Evolutionary conservation across 2,113 vertebrate genomes (phyloP), one percentile per base, ranked within the genome.

Genomic region (Salvator merianae): DNA sequence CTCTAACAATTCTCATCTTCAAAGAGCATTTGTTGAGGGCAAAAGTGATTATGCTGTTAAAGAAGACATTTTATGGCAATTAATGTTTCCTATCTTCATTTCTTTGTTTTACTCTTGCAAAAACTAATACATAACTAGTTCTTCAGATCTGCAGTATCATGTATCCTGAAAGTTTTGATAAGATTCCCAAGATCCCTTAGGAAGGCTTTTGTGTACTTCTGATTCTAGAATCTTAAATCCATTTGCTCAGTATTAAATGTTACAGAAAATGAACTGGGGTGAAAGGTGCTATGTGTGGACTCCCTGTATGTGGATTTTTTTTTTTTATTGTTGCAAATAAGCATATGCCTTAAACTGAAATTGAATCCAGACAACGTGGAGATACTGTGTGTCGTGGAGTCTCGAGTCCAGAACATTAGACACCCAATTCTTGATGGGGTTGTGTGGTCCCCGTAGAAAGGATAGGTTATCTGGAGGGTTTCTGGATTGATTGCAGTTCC

Each of bases 111-210:
- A 69, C 77, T 92, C 18, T 28, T 86, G 43, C 12, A 78, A 47
- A 47, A 77, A 40, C 84, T 81, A 91, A 91, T 91, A 93, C 30
- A 26, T 83, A 82, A 90, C 80, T 47, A 69, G 80, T 55, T 50
- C 28, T 34, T n/a, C 3, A 90, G 82, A 28, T 73, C 10, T 8
- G n/a, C 53, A 30, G 1, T 89, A 50, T 69, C 38, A 73, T 50
- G 0, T 2, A 36, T 0, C 71, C 84, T 83, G 84, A 75, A 43
- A 69, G 1, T 36, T 47, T 30, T 40, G 86, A n/a, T n/a, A n/a
- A n/a, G n/a, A 88, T 87, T 92, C 84, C 43, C 43, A 47, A 47
- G 43, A 7, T 47, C 43, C 43, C 43, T 47, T 9, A 47, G 87
- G 30, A 88, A 88, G 30, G 88, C 36, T 0, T 2, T 77, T 86